Base-by-base conservation (phyloP, 2,797 vertebrate genomes). In the Phalloptychus januarius region DNA sequence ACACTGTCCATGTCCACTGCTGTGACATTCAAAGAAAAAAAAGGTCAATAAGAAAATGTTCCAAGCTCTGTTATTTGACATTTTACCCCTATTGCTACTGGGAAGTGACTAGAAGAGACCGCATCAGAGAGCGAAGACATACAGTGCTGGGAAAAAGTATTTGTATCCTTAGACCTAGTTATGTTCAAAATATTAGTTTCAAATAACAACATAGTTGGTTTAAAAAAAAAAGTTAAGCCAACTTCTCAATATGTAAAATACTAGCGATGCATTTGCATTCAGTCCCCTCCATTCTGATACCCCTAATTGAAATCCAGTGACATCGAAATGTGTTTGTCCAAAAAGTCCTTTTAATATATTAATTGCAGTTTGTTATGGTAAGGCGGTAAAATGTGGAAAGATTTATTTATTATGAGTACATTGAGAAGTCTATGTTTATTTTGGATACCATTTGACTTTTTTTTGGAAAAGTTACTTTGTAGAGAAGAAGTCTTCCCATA, bases 401-500 rank as follows among this genome's bases (percentile, higher is more conserved):
- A 40, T 42, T 23, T 40, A 67, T 1, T 40, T 1, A 20, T 67
- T 67, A 69, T 69, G 38, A 42, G 11, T 16, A 69, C 5, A 0
- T 42, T n/a, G 6, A 13, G 5, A 69, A n/a, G 38, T 67, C 63
- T 40, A 23, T 12, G 5, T 40, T 67, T 2, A 2, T 69, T 42
- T 69, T 69, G 12, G 13, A 42, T 40, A 3, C 38, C 38, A 42
- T 42, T 42, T 42, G 25, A n/a, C 38, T 40, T 63, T 48, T 45
- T 4, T 46, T 69, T 31, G 31, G 8, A n/a, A 50, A 71, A 45
- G n/a, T 44, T 33, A 10, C 16, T 93, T 90, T 74, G 46, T n/a
- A 50, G 76, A 80, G 40, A 77, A 81, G 28, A 81, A 84, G 88
- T 81, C 75, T 87, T 87, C 23, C 82, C 84, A 91, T 87, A 85